Percentiles rank a stretch among this genome's conserved stretches.
These are phyloP conservation scores for Mesocricetus auratus DNA, from an alignment of 2,113 vertebrate species.

Conservation along the genomic window DNA sequence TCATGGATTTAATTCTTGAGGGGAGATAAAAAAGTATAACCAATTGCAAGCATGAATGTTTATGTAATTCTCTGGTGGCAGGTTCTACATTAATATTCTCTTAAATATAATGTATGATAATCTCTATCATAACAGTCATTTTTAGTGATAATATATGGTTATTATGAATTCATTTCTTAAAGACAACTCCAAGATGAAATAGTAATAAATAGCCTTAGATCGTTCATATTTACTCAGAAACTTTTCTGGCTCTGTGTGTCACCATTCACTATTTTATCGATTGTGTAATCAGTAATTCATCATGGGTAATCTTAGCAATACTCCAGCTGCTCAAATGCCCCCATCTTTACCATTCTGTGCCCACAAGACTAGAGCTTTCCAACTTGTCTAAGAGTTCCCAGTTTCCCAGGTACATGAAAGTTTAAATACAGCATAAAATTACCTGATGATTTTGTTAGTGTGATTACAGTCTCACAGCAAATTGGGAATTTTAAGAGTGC, in stretches of 20 bases:
- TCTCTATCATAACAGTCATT: background rate
- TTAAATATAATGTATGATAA: slow-evolving; percentile 20
- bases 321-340: background rate
- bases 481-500: background rate
- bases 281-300: background rate
- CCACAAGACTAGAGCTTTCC: background rate
- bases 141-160: background rate
- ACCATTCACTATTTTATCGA: background rate
- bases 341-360: background rate
- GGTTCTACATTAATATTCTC: background rate
- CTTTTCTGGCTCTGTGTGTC: background rate
- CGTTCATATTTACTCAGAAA: background rate
- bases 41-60: background rate
- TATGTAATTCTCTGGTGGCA: background rate
- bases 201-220: background rate
- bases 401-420: background rate
- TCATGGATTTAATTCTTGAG: background rate
- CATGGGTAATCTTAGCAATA: background rate
- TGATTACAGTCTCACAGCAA: slow-evolving; percentile 40
- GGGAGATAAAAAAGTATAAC: background rate
- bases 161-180: slow-evolving; percentile 26
- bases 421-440: background rate
- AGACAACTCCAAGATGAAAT: background rate
- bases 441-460: background rate
- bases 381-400: background rate